Conservation (phyloP, 2,888 invertebrate species). For the Nomada fabriciana region DNA sequence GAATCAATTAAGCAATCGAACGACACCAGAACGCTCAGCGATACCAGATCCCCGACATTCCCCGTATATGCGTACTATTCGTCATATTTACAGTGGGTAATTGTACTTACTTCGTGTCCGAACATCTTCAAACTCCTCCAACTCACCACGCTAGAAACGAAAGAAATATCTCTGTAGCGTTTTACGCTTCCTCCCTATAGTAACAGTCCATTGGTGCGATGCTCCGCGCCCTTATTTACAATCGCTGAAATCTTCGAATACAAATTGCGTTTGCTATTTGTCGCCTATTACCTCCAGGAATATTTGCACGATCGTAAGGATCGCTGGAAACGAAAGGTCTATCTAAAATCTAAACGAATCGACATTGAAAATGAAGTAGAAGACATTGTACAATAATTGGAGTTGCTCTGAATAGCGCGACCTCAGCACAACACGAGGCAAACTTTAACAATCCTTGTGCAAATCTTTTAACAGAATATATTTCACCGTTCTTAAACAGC, state of each 20-base stretch:
- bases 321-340: not conserved
- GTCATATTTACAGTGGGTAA: constrained; percentile 23
- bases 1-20: constrained; percentile 26
- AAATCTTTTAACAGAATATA: not conserved
- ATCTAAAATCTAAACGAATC: not conserved
- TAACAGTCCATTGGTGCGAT: not conserved
- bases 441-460: not conserved
- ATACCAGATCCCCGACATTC: constrained; percentile 7
- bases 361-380: not conserved
- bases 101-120: constrained; percentile 45
- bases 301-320: not conserved
- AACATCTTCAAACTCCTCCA: constrained; percentile 1
- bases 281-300: not conserved
- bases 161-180: constrained; percentile 20
- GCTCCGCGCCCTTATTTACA: constrained; percentile 1
- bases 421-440: constrained; percentile 56
- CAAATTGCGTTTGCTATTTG: not conserved
- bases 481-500: not conserved
- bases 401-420: not conserved
- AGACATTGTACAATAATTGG: not conserved
- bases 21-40: not conserved
- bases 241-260: constrained; percentile 9
- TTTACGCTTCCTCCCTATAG: constrained; percentile 8
- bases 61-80: constrained; percentile 1
- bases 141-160: constrained; percentile 13